phyloP scores from a whole-genome alignment of 92 coral and sea anemone species.

The Porites cylindrica region DNA sequence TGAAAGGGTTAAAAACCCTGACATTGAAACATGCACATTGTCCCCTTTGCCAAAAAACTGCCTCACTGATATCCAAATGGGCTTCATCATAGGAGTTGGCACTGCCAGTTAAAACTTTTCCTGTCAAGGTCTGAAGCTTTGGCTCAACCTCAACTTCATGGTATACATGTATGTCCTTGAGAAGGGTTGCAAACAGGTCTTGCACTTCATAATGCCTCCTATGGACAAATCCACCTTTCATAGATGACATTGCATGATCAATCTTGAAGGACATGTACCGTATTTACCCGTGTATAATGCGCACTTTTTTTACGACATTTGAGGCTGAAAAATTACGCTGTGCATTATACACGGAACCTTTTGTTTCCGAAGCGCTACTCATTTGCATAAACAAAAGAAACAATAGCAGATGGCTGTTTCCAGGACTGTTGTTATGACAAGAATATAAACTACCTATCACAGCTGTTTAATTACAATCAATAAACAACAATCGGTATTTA shows the following conservation, averaged over 20 bases:
- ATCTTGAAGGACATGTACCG: conserved; percentile 13
- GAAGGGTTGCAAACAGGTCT: conserved; percentile 62
- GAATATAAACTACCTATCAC: too few relatives aligned
- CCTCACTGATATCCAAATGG: conserved; percentile 54
- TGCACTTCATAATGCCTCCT: conserved; percentile 63
- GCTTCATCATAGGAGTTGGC: conserved; percentile 67
- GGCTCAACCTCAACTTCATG: conserved; percentile 33
- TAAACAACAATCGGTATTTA: too few relatives aligned
- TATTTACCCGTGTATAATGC: too few relatives aligned
- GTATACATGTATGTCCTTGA: conserved; percentile 51
- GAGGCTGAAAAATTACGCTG: too few relatives aligned
- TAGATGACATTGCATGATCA: conserved; percentile 56
- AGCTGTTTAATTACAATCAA: too few relatives aligned
- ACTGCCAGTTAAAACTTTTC: conserved; percentile 42
- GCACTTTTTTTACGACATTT: too few relatives aligned
- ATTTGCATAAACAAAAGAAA: too few relatives aligned
- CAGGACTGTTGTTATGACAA: too few relatives aligned
- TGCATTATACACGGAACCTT: too few relatives aligned
- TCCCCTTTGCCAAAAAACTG: conserved; percentile 56
- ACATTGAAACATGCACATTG: conserved; percentile 30
- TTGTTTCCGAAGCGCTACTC: too few relatives aligned
- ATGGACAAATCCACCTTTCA: conserved; percentile 68
- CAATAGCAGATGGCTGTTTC: too few relatives aligned
- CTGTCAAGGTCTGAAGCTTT: neutral
- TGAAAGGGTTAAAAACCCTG: neutral